Conservation (phyloP, 53 echinoderm and acorn worm genomes). For the Pentamera pediparva region DNA sequence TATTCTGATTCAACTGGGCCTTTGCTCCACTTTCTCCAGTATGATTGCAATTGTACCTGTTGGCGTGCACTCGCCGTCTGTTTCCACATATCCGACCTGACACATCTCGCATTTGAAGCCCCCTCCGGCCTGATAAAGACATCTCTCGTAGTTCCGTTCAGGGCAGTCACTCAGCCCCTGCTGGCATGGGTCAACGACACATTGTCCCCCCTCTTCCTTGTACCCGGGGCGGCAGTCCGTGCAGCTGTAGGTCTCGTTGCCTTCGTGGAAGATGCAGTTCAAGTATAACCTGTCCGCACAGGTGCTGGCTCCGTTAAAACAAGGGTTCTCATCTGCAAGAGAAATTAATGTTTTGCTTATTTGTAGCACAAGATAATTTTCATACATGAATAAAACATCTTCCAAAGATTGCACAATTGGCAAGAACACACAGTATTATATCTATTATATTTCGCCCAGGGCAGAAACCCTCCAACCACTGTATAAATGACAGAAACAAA, state of each 20-base stretch:
- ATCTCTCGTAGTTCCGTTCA: conserved; percentile 21
- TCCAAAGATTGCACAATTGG: no score
- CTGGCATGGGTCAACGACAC: conserved; percentile 24
- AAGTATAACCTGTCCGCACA: background rate
- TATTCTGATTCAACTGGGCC: no score
- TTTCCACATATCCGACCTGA: background rate
- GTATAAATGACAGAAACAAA: no score
- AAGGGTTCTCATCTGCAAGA: conserved; percentile 12
- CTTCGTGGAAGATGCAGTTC: conserved; percentile 1
- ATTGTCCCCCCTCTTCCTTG: conserved; percentile 1
- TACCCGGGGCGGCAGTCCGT: background rate
- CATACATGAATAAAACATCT: no score
- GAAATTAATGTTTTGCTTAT: no score
- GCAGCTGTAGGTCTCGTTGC: background rate
- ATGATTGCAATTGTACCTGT: no score
- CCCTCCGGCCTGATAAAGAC: conserved; percentile 20
- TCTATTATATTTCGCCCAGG: no score
- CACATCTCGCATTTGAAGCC: conserved; percentile 12
- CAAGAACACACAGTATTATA: no score
- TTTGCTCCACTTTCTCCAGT: no score
- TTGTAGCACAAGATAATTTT: no score
- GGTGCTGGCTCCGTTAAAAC: conserved; percentile 11
- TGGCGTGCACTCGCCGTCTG: background rate
- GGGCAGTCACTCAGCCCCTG: background rate
- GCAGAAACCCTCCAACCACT: no score